These are phyloP conservation scores for Drosophila triauraria DNA, from an alignment of 1,140 invertebrate species.

Conservation along the genomic window DNA sequence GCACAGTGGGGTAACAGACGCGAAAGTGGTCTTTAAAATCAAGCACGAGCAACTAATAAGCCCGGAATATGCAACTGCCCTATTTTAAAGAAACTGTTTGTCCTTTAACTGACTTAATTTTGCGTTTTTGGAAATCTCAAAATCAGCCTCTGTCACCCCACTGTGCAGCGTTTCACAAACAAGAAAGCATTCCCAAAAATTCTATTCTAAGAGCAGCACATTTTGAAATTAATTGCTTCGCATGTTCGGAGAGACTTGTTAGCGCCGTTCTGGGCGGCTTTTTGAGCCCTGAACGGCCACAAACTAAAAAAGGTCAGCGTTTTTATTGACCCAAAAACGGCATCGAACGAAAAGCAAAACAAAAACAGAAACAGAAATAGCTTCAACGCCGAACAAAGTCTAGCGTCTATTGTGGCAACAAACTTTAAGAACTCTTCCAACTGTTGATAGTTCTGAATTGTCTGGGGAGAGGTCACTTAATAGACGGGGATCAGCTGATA, in stretches of 20 bases:
- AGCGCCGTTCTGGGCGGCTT: constrained; percentile 47
- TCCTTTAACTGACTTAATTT: neutral
- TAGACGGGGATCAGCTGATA: constrained; percentile 50
- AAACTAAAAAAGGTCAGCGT: constrained; percentile 65
- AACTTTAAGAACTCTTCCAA: constrained; percentile 34
- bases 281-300: constrained; percentile 44
- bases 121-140: neutral
- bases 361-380: constrained; percentile 20
- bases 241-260: constrained; percentile 56
- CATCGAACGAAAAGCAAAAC: constrained; percentile 26
- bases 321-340: constrained; percentile 61
- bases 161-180: neutral
- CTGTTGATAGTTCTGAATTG: constrained; percentile 55
- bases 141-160: neutral
- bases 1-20: constrained; percentile 1
- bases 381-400: constrained; percentile 29
- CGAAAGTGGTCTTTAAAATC: neutral
- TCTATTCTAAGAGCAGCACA: constrained; percentile 40
- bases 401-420: constrained; percentile 48
- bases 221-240: constrained; percentile 60
- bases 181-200: constrained; percentile 1
- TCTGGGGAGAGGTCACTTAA: constrained; percentile 46
- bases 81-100: neutral
- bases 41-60: neutral
- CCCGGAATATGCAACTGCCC: too few relatives aligned